These are phyloP conservation scores for Avahi laniger DNA, from an alignment of 2,797 vertebrate genomes.

Conservation along the genomic window DNA sequence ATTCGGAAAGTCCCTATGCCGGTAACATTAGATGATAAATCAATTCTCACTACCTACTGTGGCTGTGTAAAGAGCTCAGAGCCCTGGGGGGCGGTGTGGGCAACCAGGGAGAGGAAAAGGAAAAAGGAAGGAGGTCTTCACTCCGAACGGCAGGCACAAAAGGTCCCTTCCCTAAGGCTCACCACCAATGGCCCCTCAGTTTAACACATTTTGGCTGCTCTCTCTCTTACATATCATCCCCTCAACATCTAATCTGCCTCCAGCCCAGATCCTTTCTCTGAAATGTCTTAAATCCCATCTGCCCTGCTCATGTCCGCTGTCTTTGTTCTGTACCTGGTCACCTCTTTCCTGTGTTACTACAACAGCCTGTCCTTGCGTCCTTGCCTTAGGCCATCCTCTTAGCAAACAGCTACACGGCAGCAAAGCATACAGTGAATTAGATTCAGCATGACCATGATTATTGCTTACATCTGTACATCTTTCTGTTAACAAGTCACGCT, in stretches of 20 bases:
- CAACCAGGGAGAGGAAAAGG: neutral
- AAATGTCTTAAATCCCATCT: neutral
- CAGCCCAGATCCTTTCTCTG: neutral
- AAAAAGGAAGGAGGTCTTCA: neutral
- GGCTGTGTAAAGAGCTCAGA: neutral
- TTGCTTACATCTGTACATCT: neutral
- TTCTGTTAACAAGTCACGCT: neutral
- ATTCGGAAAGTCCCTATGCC: neutral
- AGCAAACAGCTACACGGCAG: neutral
- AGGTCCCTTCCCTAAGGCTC: neutral
- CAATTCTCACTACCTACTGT: neutral
- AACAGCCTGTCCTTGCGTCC: neutral
- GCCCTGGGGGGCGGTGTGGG: neutral
- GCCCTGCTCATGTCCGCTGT: neutral
- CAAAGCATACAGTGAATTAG: neutral
- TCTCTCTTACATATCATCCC: neutral
- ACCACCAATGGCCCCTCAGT: too few species aligned
- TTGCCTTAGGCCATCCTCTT: neutral
- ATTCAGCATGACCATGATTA: rapidly evolving
- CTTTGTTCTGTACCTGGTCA: neutral
- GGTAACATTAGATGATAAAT: neutral
- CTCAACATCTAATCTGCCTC: neutral
- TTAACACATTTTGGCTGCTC: neutral
- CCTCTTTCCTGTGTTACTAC: neutral
- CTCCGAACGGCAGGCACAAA: neutral